Evolutionary conservation across 2,797 vertebrate species (phyloP), one percentile per base, ranked within the genome.

Genomic region (Scarus forsteni): DNA sequence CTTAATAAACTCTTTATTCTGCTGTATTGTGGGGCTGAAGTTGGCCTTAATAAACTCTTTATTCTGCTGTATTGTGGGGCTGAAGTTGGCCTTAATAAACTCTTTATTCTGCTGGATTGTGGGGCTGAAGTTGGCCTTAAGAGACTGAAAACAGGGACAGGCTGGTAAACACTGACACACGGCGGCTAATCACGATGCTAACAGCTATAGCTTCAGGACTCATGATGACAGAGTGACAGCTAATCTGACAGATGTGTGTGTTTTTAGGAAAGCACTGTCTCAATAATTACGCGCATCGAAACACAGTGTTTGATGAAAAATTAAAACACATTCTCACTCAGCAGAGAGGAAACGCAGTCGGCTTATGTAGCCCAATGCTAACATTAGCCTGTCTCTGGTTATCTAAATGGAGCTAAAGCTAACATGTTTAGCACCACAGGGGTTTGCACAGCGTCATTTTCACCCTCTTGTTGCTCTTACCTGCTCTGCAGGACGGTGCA

Each of bases 401-500:
- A 18, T 19, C 34, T 38, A 10, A 9, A 16, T 39, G 3, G 7
- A 42, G 16, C 27, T 49, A 10, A 38, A 39, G 11, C 45, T 14
- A 40, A 38, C 3, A 54, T 50, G 15, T 0, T 8, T 19, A 3
- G 0, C 0, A 8, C 8, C 0, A 18, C 10, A 67, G 40, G 0
- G 5, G 5, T 0, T 5, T 10, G 3, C 0, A 0, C 10, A 48
- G 11, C 0, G 3, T n/a, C 18, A 5, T 1, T 2, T 8, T 46
- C 19, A 0, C 3, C 40, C 0, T 45, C 38, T 27, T 3, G 10
- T 11, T 42, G 0, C 0, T n/a, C 89, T 50, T 75, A 95, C 95
- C 95, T 93, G 75, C 77, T 94, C 48, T 93, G 94, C 66, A 94
- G 84, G 7, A 94, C 81, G 48, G 69, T 65, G 39, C 92, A 94